A percentile compares a stretch with the other conserved stretches of the same genome.
Conservation (phyloP, 2,113 vertebrate genomes). For the Elephas maximus region DNA sequence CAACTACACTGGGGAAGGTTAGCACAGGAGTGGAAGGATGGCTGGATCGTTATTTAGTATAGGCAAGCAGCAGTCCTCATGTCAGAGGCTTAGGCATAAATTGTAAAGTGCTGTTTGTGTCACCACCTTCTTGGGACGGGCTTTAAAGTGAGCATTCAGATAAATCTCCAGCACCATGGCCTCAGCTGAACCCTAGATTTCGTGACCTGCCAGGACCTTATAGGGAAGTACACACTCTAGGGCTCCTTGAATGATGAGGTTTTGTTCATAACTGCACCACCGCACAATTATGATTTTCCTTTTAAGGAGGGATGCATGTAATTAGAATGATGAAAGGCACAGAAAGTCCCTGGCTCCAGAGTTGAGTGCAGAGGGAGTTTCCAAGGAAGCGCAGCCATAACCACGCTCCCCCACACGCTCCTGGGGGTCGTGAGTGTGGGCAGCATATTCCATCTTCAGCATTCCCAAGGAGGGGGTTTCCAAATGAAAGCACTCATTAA, state of each 20-base stretch:
- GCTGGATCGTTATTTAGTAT: background rate
- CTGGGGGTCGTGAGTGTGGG: fast-evolving
- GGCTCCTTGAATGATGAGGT: background rate
- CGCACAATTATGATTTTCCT: background rate
- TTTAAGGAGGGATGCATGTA: background rate
- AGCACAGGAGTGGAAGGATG: no score
- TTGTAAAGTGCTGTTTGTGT: background rate
- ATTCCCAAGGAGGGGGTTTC: background rate
- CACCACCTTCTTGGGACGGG: background rate
- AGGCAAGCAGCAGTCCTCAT: background rate
- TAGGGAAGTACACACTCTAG: background rate
- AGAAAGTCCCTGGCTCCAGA: background rate
- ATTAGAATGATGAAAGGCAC: slow-evolving; percentile 57
- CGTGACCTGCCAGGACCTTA: background rate
- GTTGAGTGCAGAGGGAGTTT: background rate
- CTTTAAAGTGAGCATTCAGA: background rate
- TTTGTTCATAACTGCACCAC: background rate
- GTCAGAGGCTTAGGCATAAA: background rate
- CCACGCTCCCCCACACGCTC: background rate
- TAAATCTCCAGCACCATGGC: background rate
- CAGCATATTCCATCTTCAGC: fast-evolving
- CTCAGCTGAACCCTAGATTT: background rate
- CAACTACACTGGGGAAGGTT: background rate
- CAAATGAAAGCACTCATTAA: background rate
- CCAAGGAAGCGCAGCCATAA: background rate